Evolutionary conservation across 2,797 vertebrate genomes (phyloP), one percentile per base, ranked within the genome.

Genomic region (Melopsittacus undulatus): DNA sequence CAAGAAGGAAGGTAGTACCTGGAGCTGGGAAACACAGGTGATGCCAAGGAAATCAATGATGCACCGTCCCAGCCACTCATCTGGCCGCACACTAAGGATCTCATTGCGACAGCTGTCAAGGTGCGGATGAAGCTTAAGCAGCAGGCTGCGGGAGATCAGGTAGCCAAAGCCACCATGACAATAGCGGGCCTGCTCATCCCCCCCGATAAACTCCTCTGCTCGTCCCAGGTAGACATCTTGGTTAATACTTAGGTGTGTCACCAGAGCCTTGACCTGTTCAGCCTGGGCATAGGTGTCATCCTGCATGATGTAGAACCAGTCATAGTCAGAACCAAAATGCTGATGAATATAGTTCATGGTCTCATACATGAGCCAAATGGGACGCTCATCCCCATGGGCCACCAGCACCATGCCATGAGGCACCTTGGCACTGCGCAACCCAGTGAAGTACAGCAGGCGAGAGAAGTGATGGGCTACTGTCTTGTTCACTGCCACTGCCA

Each of bases 1-100:
- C 1, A 30, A 32, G 52, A 20, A 64, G 11, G 21, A 20, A 64
- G 10, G n/a, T 3, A 69, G 93, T 98, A 99, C 99, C 99, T 99
- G 98, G 86, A 99, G 98, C 94, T 98, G 97, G 7, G 99, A 99
- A 72, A 98, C 97, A 91, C 99, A 99, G 87, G 98, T 97, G 70
- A 99, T 97, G 48, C 99, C 99, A 90, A 99, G 97, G 82, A 98
- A 99, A 97, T 99, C 99, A 6, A 99, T 99, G 92, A 99, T 98
- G 98, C 99, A 99, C 86, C 99, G 99, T 51, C 99, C 99, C 40
- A 99, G 98, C 99, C 99, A 99, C 97, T 99, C 99, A 9, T 99
- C 99, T 0, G 99, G 98, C 26, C 99, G 98, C 67, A 99, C 98
- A 0, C 99, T 99, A 72, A 99, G 98, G 95, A 99, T 99, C 95